Evolutionary conservation across 2,113 vertebrate genomes (phyloP).

Genomic region (Microtus pennsylvanicus): DNA sequence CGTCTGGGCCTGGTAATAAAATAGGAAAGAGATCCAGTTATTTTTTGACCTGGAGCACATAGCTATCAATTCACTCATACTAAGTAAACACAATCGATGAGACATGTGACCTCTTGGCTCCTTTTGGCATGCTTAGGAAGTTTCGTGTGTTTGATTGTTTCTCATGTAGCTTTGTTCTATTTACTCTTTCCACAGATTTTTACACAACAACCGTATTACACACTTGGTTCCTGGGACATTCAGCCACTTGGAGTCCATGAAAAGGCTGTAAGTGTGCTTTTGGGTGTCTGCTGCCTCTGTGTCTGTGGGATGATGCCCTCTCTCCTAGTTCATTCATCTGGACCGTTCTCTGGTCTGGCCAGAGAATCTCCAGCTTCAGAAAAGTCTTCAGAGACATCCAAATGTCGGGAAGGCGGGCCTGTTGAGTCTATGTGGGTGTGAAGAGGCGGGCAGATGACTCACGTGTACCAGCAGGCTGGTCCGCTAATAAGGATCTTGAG

Average conservation of each 20-base stretch:
- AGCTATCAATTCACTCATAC: not conserved
- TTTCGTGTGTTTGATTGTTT: not conserved
- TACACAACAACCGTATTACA: conserved; percentile 98
- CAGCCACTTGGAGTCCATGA: conserved; percentile 96
- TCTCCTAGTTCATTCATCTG: not conserved
- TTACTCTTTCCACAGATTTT: conserved; percentile 91
- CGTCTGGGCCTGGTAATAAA: accelerated
- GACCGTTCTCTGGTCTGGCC: not conserved
- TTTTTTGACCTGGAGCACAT: not conserved
- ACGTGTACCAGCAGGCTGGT: no score
- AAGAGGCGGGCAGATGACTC: not conserved
- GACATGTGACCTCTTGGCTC: accelerated
- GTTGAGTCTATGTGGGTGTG: no score
- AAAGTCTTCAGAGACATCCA: not conserved
- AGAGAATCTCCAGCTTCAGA: no score
- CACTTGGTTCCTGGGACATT: conserved; percentile 96
- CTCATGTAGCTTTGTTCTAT: not conserved
- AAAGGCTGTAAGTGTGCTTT: conserved; percentile 93
- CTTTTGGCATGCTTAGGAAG: accelerated
- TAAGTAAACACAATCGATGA: accelerated
- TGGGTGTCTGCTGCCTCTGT: not conserved
- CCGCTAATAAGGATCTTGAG: not conserved
- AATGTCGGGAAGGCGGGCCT: no score
- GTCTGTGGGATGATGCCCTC: not conserved
- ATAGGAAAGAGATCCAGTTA: accelerated